These are phyloP conservation scores for Erebia palarica DNA, from an alignment of 2,888 invertebrate genomes.

Conservation along the genomic window DNA sequence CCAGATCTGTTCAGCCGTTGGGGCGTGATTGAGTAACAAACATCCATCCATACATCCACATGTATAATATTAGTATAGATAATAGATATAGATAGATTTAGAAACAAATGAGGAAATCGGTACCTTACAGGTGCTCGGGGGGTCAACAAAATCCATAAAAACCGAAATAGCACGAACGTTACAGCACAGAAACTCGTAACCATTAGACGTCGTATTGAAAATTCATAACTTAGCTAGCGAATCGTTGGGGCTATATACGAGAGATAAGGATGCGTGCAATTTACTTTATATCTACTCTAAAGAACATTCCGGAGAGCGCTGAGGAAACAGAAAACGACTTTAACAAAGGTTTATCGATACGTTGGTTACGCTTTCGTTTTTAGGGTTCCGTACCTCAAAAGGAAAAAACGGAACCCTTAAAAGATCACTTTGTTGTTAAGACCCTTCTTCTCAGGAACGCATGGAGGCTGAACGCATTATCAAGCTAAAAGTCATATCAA, in stretches of 20 bases:
- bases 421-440: too few relatives aligned
- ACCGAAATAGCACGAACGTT: constrained; percentile 8
- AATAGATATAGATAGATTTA: too few relatives aligned
- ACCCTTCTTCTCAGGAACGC: too few relatives aligned
- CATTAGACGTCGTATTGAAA: constrained; percentile 30
- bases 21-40: too few relatives aligned
- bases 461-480: too few relatives aligned
- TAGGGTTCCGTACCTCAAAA: too few relatives aligned
- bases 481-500: too few relatives aligned
- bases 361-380: constrained; percentile 43
- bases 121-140: not conserved
- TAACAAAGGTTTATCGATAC: constrained; percentile 61
- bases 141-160: constrained; percentile 11
- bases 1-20: too few relatives aligned
- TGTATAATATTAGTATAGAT: too few relatives aligned
- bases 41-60: too few relatives aligned
- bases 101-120: too few relatives aligned
- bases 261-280: constrained; percentile 66
- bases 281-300: constrained; percentile 54
- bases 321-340: constrained; percentile 51
- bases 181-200: constrained; percentile 10
- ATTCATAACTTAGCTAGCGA: constrained; percentile 27
- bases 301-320: constrained; percentile 42
- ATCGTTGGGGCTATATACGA: constrained; percentile 29
- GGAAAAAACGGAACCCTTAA: too few relatives aligned